These are phyloP conservation scores for Strix uralensis DNA, from an alignment of 2,113 vertebrate genomes.

Conservation along the genomic window DNA sequence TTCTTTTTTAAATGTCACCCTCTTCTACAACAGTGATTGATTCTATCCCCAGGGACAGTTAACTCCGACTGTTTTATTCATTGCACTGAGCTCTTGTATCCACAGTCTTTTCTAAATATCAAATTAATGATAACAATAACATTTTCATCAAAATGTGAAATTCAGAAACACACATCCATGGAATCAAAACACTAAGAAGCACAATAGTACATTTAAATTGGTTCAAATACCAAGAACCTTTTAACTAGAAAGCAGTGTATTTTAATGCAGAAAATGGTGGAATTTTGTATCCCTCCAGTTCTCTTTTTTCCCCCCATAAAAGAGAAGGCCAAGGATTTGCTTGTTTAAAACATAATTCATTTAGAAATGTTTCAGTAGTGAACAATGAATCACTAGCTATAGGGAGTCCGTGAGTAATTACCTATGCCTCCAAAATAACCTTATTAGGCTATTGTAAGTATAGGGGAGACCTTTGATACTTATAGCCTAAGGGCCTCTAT, in stretches of 20 bases:
- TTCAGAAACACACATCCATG: not conserved
- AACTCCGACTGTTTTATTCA: constrained; percentile 75
- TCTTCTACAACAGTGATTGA: constrained; percentile 80
- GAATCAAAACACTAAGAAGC: constrained; percentile 1
- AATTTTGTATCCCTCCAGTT: not conserved
- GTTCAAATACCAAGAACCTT: not conserved
- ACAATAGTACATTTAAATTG: not conserved
- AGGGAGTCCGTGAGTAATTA: constrained; percentile 31
- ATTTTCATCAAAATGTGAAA: constrained; percentile 53
- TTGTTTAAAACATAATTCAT: constrained; percentile 58
- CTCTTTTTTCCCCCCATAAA: not conserved
- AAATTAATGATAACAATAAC: constrained; percentile 68
- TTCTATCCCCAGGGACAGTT: constrained; percentile 77
- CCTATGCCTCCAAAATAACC: constrained; percentile 57
- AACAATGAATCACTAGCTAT: constrained; percentile 57
- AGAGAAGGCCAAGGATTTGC: constrained; percentile 18
- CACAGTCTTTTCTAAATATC: constrained; percentile 57
- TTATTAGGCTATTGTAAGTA: constrained; percentile 50
- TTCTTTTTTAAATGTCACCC: constrained; percentile 84
- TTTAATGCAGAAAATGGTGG: not conserved
- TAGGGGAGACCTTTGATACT: constrained; percentile 50
- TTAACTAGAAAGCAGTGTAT: not conserved
- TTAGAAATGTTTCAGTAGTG: constrained; percentile 36
- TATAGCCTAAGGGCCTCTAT: constrained; percentile 34
- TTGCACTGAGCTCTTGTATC: constrained; percentile 49